A percentile compares a stretch with the other conserved stretches of the same genome.
These are phyloP conservation scores for Drosophila aff. DNA, from an alignment of 1,140 invertebrate genomes.

Conservation along the genomic window DNA sequence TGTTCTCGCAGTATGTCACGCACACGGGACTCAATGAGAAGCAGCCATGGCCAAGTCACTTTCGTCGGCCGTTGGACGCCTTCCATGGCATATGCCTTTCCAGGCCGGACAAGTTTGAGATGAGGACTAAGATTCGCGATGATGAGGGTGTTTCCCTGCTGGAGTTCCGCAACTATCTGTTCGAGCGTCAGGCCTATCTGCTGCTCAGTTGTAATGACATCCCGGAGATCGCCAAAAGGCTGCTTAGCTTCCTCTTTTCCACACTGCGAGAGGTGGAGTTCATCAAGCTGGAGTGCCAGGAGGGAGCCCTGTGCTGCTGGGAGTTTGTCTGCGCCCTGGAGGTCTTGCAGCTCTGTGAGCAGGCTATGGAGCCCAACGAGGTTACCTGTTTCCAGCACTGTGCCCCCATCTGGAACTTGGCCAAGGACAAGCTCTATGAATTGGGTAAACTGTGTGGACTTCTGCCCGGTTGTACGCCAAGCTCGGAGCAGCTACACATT, in stretches of 20 bases:
- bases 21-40: conserved; percentile 94
- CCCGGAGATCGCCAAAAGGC: conserved; percentile 77
- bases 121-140: conserved; percentile 89
- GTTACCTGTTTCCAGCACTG: conserved; percentile 91
- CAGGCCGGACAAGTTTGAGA: conserved; percentile 88
- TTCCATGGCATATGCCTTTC: conserved; percentile 94
- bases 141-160: conserved; percentile 91
- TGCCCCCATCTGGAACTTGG: conserved; percentile 95
- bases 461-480: conserved; percentile 93
- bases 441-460: conserved; percentile 96
- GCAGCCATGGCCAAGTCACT: conserved; percentile 92
- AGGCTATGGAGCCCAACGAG: conserved; percentile 88
- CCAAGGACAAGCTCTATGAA: conserved; percentile 95
- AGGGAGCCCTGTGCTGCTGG: conserved; percentile 96
- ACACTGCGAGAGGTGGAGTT: conserved; percentile 80
- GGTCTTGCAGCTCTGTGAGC: conserved; percentile 92
- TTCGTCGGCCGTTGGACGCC: conserved; percentile 90
- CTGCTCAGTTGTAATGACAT: conserved; percentile 73
- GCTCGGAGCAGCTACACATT: conserved; percentile 94
- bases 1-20: conserved; percentile 98
- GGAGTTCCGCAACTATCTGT: conserved; percentile 97
- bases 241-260: conserved; percentile 79
- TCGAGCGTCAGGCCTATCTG: conserved; percentile 93
- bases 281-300: conserved; percentile 86
- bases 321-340: conserved; percentile 96